phyloP scores from a whole-genome alignment of 2,113 vertebrate species.

The Menura novaehollandiae region DNA sequence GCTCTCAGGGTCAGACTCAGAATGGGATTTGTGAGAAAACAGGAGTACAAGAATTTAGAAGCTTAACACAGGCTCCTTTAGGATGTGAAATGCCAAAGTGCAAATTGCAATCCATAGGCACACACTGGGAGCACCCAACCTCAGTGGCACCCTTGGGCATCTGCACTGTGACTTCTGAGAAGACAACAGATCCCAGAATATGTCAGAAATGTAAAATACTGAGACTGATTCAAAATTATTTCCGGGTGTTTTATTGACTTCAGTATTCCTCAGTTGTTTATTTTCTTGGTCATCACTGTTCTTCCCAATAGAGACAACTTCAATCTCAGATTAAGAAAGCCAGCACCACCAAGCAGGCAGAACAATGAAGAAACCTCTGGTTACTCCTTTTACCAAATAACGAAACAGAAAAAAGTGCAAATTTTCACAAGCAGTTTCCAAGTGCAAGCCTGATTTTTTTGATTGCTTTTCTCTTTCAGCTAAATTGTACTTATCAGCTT shows the following conservation, averaged over 20 bases:
- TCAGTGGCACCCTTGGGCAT: fast-evolving
- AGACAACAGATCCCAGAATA: background rate
- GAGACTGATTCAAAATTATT: background rate
- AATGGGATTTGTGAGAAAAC: background rate
- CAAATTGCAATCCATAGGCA: background rate
- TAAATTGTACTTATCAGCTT: background rate
- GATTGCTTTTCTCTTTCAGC: background rate
- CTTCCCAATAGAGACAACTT: background rate
- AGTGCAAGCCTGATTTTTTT: background rate
- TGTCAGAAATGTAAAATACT: background rate
- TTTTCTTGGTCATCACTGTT: background rate
- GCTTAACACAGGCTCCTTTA: background rate
- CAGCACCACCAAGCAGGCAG: background rate
- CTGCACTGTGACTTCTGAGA: background rate
- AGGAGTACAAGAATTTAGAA: background rate
- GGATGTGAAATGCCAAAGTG: background rate
- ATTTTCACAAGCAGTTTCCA: background rate
- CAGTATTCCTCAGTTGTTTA: background rate
- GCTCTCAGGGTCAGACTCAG: background rate
- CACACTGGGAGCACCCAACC: background rate
- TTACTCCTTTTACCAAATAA: background rate
- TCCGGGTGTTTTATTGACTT: background rate
- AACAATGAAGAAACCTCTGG: background rate
- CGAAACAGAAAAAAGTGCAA: background rate
- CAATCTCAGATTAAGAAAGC: background rate